Conservation (phyloP, 2,888 invertebrate species). For the Diplolepis rosae region DNA sequence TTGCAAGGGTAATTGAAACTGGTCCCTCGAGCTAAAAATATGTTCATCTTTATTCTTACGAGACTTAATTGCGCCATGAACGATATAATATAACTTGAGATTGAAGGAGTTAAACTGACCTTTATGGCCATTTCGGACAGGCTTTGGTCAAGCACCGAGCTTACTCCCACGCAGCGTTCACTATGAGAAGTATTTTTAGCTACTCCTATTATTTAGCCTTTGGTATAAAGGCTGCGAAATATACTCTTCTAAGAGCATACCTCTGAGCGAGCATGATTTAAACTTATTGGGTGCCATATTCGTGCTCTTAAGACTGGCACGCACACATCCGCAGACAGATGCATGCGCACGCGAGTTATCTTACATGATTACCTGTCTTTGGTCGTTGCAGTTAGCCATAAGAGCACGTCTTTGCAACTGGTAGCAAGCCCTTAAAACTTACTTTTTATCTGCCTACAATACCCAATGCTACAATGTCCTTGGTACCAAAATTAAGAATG, state of each 20-base stretch:
- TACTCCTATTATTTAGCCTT: constrained; percentile 53
- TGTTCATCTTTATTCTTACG: neutral
- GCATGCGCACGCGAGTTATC: neutral
- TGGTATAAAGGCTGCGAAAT: constrained; percentile 33
- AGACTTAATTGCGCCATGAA: neutral
- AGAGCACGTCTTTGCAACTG: constrained; percentile 45
- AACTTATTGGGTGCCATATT: constrained; percentile 69
- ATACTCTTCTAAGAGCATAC: constrained; percentile 36
- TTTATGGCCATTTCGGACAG: neutral
- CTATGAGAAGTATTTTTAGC: constrained; percentile 20
- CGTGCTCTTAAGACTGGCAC: constrained; percentile 56
- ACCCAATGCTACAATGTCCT: neutral
- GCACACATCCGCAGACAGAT: constrained; percentile 47
- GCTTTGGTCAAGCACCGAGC: neutral
- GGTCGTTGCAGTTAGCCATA: constrained; percentile 31
- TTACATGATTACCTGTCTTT: constrained; percentile 20
- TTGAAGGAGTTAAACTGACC: neutral
- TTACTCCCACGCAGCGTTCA: neutral
- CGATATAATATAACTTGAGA: neutral
- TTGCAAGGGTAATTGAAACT: neutral
- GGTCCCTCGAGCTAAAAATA: neutral
- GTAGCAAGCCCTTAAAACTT: constrained; percentile 18
- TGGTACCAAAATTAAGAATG: neutral
- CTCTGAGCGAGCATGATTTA: constrained; percentile 65
- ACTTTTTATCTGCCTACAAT: constrained; percentile 5